Base-by-base conservation (phyloP, 2,113 vertebrate species). In the Regulus satrapa region DNA sequence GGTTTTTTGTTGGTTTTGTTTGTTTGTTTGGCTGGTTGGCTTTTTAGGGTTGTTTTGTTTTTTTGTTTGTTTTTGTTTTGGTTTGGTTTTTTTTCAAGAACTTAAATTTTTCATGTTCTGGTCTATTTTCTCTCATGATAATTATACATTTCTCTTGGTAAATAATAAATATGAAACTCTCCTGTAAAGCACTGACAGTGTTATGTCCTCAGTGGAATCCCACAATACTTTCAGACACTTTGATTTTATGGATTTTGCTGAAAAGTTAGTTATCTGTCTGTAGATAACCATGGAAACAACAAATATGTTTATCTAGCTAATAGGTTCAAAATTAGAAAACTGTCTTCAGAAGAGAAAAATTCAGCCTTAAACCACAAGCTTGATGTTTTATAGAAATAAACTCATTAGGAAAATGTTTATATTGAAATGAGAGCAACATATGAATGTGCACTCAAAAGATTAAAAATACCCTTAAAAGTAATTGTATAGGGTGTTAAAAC, bases 281-380 rank as follows among this genome's bases (percentile, higher is more conserved):
- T 46, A 58, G 21, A 92, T 89, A 97, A 86, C 61, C 71, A 90
- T 78, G 41, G 66, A 48, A 96, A 97, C 55, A 91, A 91, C 8
- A 45, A 64, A 43, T 32, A 73, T 13, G 32, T 87, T 92, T 96
- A 92, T 85, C 54, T 89, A 80, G 41, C 9, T 61, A 95, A 85
- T 14, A 91, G 10, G 11, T 84, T 95, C 48, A 91, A 91, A 96
- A 92, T 92, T 68, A 93, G 52, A 96, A 94, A 95, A 88, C 18
- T 38, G 4, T 72, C 43, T 92, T 89, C 25, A 25, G n/a, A 12
- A 36, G 6, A 69, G n/a, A 62, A 86, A 91, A 46, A 69, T 85
- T 85, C 94, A 89, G 16, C 13, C 26, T 49, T 28, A 88, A 93
- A 52, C 18, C 10, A 66, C 34, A 84, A 80, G 16, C 32, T 86